Evolutionary conservation across 2,888 invertebrate species (phyloP), one percentile per base, ranked within the genome.

Genomic region (Synanthedon tipuliformis): DNA sequence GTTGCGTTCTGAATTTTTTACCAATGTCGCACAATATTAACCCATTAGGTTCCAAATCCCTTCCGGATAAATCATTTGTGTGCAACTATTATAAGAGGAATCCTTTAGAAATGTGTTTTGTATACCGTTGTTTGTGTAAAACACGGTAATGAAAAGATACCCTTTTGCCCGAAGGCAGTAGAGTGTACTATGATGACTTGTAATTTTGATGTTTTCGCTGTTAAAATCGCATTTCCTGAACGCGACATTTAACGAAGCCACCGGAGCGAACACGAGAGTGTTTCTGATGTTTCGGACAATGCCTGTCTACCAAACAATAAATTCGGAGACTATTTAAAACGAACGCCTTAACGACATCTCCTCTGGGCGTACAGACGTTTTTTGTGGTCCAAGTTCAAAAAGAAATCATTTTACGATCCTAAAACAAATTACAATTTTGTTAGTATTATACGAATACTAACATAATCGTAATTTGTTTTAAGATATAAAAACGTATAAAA

Each of bases 151-250:
- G 70, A 69, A 71, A 81, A 78, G 80, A 79, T 76, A 82, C 80
- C 78, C 79, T 78, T 85, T 85, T 77, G 75, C 75, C 81, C 69
- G 64, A 61, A 85, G 84, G 86, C 85, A 85, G 64, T 71, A 77
- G 71, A 77, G 78, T 84, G 78, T 61, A 73, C 71, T 70, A 60
- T 70, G 75, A 86, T 85, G 83, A 84, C 82, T 83, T 81, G 84
- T 86, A 82, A 82, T 81, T 84, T 74, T 66, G 73, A 83, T 86
- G 83, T 87, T 86, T 86, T 78, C 78, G 74, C 78, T 81, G 76
- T 86, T 85, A 79, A 86, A 86, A 85, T 86, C 87, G 81, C 76
- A 85, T 87, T 87, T 87, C 85, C 86, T 85, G 78, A 77, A 66
- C 66, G 64, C 66, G 69, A 73, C 77, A 84, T 86, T 86, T 73